These are phyloP conservation scores for Dicaeum eximium DNA, from an alignment of 2,113 vertebrate genomes.

Conservation along the genomic window DNA sequence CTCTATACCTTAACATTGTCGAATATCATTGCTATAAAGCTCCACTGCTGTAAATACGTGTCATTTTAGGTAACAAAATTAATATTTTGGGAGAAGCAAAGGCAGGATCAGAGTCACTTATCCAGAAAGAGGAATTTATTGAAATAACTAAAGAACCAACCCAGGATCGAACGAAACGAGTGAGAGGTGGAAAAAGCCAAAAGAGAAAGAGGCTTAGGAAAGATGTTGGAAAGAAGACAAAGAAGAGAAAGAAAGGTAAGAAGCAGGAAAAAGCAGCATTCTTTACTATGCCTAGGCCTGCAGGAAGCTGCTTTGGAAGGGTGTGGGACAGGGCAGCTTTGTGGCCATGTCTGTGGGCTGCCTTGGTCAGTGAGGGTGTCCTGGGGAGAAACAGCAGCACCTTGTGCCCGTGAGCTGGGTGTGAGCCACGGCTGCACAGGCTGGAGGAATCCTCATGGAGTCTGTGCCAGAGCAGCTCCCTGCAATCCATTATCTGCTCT, in stretches of 20 bases:
- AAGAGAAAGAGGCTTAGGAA: constrained; percentile 78
- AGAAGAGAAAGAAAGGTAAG: constrained; percentile 74
- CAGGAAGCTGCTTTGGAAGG: neutral
- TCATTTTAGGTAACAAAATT: constrained; percentile 56
- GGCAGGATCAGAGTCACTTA: neutral
- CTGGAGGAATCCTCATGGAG: neutral
- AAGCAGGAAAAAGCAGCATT: neutral
- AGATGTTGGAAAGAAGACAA: constrained; percentile 67
- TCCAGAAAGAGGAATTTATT: constrained; percentile 68
- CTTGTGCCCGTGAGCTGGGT: neutral
- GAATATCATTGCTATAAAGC: neutral
- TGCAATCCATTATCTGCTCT: neutral
- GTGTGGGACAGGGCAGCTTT: neutral
- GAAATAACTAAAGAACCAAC: constrained; percentile 68
- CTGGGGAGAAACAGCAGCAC: neutral
- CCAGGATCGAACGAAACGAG: constrained; percentile 67
- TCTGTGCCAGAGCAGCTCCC: neutral
- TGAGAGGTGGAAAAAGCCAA: constrained; percentile 76
- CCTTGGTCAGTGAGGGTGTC: neutral
- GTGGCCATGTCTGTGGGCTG: neutral
- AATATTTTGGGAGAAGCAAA: constrained; percentile 51
- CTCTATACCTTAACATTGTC: neutral
- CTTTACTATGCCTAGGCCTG: neutral
- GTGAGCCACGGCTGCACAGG: neutral
- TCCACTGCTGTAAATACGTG: neutral